Evolutionary conservation across 2,888 invertebrate genomes (phyloP), one percentile per base, ranked within the genome.

Genomic region (Vanessa cardui): DNA sequence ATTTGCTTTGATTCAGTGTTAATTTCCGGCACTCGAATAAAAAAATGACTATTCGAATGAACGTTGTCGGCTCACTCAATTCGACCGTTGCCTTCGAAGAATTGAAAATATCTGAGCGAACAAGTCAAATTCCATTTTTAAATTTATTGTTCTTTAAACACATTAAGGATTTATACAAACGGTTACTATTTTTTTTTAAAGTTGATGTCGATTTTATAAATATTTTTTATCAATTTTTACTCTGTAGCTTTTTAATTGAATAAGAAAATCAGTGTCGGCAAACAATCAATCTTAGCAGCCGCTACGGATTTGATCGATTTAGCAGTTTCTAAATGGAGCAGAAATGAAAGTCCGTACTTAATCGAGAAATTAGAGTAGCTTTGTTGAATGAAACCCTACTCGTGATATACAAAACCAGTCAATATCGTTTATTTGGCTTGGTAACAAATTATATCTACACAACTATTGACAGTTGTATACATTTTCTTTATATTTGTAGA

Each of bases 1-100:
- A 80, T 78, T 76, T 77, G 76, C 77, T 78, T 79, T 77, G 80
- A 85, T 79, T 78, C 79, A 78, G 77, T 79, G 78, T 77, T 84
- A 83, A 87, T 87, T 85, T 87, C 89, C 86, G 84, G 72, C 73
- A 75, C 73, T 73, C 76, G 73, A 78, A 69, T 58, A 84, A 84
- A 87, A 84, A 85, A 82, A 77, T 77, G 80, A 81, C 80, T 81
- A 83, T 83, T 84, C 80, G 18, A 20, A 18, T 33, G 26, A 39
- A 12, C 39, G 6, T 58, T 33, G 33, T 20, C 58, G 58, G 16
- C 58, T 64, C 18, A 26, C n/a, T 45, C n/a, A 31, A 47, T 49
- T n/a, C 8, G 26, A 26, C 31, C 18, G 26, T 63, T 46, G 39
- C 39, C 39, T 39, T 39, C 39, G 39, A 39, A 39, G 39, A 12